Evolutionary conservation across 1,140 invertebrate genomes (phyloP).

Genomic region (Diplogasteroides magnus): DNA sequence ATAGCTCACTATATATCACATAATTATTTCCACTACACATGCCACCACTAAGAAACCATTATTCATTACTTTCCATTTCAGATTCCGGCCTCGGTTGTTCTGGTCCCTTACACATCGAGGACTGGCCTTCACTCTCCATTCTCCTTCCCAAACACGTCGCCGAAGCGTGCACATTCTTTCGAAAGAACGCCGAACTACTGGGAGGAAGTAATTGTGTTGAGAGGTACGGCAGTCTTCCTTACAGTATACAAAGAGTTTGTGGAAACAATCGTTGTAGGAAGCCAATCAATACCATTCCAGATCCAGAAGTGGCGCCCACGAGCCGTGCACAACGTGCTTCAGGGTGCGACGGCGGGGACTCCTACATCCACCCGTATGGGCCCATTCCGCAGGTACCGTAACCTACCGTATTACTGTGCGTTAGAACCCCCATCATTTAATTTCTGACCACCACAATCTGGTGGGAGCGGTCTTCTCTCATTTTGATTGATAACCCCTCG

Average conservation of each 20-base stretch:
- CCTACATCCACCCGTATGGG: constrained; percentile 35
- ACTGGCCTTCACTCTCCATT: constrained; percentile 50
- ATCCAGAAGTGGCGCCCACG: neutral
- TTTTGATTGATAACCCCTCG: neutral
- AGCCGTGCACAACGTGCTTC: constrained; percentile 39
- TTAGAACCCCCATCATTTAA: constrained; percentile 6
- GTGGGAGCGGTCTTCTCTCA: neutral
- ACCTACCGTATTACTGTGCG: too few species aligned
- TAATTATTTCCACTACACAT: constrained; percentile 27
- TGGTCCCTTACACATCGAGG: constrained; percentile 49
- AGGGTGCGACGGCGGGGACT: constrained; percentile 24
- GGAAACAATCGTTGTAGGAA: too few species aligned
- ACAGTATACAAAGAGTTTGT: constrained; percentile 1
- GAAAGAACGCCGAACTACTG: constrained; percentile 42
- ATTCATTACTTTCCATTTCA: constrained; percentile 30
- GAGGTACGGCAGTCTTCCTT: neutral
- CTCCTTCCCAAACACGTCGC: constrained; percentile 53
- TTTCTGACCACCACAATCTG: neutral
- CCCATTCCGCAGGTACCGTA: constrained; percentile 30
- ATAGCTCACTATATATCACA: constrained; percentile 6
- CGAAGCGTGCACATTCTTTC: constrained; percentile 55
- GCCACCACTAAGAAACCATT: constrained; percentile 28
- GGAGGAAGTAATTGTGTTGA: constrained; percentile 12
- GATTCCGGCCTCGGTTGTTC: constrained; percentile 51
- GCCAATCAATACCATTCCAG: constrained; percentile 18